Evolutionary conservation across 2,113 vertebrate genomes (phyloP).

Genomic region (Elgaria multicarinata): DNA sequence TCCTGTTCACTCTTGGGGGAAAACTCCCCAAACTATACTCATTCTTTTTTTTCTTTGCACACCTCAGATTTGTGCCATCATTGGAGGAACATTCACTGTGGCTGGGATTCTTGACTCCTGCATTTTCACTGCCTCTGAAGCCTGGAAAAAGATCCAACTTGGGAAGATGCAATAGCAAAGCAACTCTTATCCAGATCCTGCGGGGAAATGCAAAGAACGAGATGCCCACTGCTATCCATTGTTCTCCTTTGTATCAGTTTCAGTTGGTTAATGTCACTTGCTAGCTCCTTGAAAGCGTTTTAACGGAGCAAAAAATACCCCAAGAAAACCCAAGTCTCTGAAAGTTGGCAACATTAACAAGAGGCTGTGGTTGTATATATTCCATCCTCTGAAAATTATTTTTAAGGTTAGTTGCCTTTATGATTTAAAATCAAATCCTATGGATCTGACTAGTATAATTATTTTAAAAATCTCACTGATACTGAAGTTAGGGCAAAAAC

Average conservation of each 20-base stretch:
- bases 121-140: slow-evolving; percentile 98
- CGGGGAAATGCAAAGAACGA: slow-evolving; percentile 57
- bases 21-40: background rate
- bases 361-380: background rate
- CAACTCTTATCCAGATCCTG: slow-evolving; percentile 35
- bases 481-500: slow-evolving; percentile 23
- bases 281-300: slow-evolving; percentile 54
- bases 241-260: slow-evolving; percentile 69
- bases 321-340: background rate
- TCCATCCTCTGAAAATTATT: background rate
- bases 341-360: slow-evolving; percentile 21
- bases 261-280: slow-evolving; percentile 64
- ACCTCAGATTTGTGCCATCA: slow-evolving; percentile 95
- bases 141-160: slow-evolving; percentile 99
- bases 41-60: background rate
- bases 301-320: slow-evolving; percentile 49
- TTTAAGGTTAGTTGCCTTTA: background rate
- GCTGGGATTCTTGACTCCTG: slow-evolving; percentile 98
- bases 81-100: slow-evolving; percentile 97
- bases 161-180: slow-evolving; percentile 90
- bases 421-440: background rate
- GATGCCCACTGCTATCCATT: slow-evolving; percentile 64
- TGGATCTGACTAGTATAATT: slow-evolving; percentile 22
- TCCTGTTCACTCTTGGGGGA: rapidly evolving
- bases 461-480: slow-evolving; percentile 40